phyloP scores from a whole-genome alignment of 2,113 vertebrate species.

The Muscicapa adusta region DNA sequence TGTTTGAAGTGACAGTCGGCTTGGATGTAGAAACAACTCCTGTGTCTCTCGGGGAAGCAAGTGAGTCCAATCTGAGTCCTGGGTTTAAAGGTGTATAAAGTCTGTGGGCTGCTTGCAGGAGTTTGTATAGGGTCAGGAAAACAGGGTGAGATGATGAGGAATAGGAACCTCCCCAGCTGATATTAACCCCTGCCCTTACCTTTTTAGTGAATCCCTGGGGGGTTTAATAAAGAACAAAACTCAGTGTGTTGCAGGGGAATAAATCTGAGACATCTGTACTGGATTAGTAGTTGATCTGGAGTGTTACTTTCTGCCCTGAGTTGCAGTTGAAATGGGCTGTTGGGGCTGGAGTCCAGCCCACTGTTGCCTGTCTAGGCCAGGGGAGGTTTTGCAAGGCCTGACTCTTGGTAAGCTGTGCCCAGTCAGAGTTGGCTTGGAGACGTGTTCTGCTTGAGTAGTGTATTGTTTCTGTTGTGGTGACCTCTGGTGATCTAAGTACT shows the following conservation, averaged over 20 bases:
- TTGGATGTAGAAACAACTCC: not conserved
- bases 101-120: not conserved
- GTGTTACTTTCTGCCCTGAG: not conserved
- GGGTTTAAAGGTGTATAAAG: not conserved
- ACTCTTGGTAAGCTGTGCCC: not conserved
- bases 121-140: not conserved
- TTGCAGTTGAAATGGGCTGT: not conserved
- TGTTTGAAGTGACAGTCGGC: accelerated
- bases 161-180: not conserved
- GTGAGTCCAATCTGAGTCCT: not conserved
- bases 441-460: not conserved
- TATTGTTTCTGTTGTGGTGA: not conserved
- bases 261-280: not conserved
- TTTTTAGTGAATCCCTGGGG: not conserved
- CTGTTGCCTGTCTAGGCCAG: not conserved
- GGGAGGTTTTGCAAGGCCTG: not conserved
- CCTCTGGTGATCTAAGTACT: not conserved
- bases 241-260: not conserved
- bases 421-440: not conserved
- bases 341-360: not conserved
- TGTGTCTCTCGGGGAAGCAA: not conserved
- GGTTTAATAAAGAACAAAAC: not conserved
- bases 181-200: not conserved
- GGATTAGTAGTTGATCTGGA: not conserved
- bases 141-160: not conserved